Conservation (phyloP, 1,140 invertebrate genomes). For the Condylostylus longicornis region DNA sequence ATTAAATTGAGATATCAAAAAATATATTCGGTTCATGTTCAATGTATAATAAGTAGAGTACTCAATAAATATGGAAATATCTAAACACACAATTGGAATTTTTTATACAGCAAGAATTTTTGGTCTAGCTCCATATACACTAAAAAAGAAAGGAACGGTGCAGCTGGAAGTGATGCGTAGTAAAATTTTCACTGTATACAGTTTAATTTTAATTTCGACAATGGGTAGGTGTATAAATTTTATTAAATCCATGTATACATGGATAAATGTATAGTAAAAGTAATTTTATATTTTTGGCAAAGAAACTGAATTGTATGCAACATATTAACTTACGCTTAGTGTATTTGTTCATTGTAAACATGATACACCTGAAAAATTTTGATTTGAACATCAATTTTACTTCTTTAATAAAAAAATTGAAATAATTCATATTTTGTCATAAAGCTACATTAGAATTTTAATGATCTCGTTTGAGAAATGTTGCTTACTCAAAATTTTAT, state of each 20-base stretch:
- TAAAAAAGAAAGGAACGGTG: constrained; percentile 14
- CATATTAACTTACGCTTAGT: not conserved
- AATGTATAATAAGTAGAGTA: no score
- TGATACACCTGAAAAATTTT: not conserved
- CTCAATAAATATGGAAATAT: constrained; percentile 22
- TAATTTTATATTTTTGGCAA: not conserved
- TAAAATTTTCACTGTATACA: constrained; percentile 33
- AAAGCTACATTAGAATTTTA: no score
- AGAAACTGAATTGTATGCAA: not conserved
- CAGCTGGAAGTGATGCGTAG: constrained; percentile 32
- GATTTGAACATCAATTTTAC: no score
- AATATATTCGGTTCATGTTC: no score
- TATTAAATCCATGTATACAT: no score
- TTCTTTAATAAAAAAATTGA: no score
- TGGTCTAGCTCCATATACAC: constrained; percentile 35
- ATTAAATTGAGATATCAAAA: no score
- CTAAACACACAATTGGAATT: constrained; percentile 20
- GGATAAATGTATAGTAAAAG: no score
- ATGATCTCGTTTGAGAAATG: no score
- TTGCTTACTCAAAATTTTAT: no score
- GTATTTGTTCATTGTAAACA: not conserved
- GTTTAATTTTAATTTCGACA: constrained; percentile 20
- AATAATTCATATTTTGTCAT: no score
- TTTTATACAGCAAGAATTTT: constrained; percentile 36
- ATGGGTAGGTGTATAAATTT: constrained; percentile 17